Evolutionary conservation across 2,888 invertebrate genomes (phyloP), one percentile per base, ranked within the genome.

Genomic region (Drosophila formosana): DNA sequence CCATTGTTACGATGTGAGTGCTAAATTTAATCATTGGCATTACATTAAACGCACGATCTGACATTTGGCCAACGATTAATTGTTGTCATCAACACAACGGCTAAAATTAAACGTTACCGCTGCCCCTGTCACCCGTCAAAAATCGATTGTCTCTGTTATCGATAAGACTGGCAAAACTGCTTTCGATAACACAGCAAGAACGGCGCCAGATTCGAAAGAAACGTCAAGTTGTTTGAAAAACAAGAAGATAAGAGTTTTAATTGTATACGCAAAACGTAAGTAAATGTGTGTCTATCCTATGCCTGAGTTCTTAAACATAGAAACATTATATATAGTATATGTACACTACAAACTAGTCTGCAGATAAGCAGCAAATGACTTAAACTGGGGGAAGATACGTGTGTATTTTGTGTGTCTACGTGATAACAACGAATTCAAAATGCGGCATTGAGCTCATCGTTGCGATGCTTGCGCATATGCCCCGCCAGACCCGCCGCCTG

Each of bases 401-500:
- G 39, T 28, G 28, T 30, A 7, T 30, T 30, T 30, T 30, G 30
- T 30, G 30, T 30, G 30, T 18, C 37, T 37, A 9, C 37, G 11
- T 18, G 39, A 41, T 41, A 41, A 41, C 39, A 41, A 30, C 6
- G 6, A 30, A 30, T 7, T 30, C 2, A 6, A 2, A 30, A 30
- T 56, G 65, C 79, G 5, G 53, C 68, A 32, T 78, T 75, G 0
- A 83, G 69, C 63, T 83, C 81, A 13, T 86, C 73, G 37, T 80
- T 88, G 32, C 83, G 87, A 46, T 91, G 91, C 66, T 90, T 88
- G 9, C 91, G 89, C 91, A 92, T 91, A 47, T 91, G 91, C 11
- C 90, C 91, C 6, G 92, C 90, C 11, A 91, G 68, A 3, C 92
- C 93, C 11, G 91, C 91, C 34, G 87, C 84, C 75, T 91, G 91